These are phyloP conservation scores for Glomeris maerens DNA, from an alignment of 1,140 invertebrate genomes.

Conservation along the genomic window DNA sequence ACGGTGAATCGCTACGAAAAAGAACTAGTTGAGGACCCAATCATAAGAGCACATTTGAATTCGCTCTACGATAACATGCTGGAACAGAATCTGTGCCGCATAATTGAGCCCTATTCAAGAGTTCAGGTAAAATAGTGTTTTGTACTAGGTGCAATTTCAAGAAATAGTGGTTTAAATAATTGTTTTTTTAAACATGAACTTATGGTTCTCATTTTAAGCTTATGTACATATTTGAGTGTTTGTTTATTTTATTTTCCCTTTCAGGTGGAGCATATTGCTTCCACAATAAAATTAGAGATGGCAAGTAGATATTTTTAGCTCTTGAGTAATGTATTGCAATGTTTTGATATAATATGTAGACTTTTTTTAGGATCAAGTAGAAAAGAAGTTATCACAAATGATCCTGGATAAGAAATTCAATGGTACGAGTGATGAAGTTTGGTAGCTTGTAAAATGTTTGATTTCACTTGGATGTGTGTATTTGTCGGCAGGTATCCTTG, in stretches of 20 bases:
- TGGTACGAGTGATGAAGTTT: conserved; percentile 26
- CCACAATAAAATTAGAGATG: conserved; percentile 65
- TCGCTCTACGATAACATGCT: conserved; percentile 96
- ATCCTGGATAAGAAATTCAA: conserved; percentile 94
- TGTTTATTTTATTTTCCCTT: conserved; percentile 18
- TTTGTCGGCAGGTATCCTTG: conserved; percentile 65
- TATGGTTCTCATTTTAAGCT: no score
- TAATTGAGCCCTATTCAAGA: conserved; percentile 96
- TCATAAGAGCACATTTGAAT: conserved; percentile 89
- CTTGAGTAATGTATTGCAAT: not conserved
- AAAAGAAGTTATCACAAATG: conserved; percentile 99
- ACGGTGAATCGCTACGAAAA: conserved; percentile 71
- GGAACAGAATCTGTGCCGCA: conserved; percentile 95
- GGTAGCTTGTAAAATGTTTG: conserved; percentile 7
- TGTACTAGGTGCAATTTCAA: no score
- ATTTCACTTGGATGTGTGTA: not conserved
- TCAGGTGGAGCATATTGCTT: conserved; percentile 62
- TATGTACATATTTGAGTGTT: no score
- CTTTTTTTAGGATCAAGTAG: conserved; percentile 61
- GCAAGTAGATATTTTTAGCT: conserved; percentile 13
- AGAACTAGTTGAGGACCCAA: conserved; percentile 89
- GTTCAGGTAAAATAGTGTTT: conserved; percentile 55
- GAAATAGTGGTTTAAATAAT: not conserved
- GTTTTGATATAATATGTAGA: conserved; percentile 12
- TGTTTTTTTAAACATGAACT: not conserved